Base-by-base conservation (phyloP, 1,140 invertebrate genomes). In the Carcinoscorpius rotundicauda region DNA sequence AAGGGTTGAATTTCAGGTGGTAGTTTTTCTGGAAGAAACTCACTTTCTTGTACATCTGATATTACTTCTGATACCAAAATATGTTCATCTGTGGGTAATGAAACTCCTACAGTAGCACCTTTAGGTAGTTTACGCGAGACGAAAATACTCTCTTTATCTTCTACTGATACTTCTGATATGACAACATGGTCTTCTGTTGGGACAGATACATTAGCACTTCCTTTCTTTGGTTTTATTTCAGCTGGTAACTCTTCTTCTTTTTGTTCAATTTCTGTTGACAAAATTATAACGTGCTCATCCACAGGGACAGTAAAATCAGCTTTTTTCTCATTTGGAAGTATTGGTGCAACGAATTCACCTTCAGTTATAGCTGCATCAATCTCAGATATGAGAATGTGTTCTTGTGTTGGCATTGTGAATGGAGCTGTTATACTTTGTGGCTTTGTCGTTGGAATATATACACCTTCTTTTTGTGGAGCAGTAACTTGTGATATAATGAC, bases 181-280 rank as follows among this genome's bases (percentile, higher is more conserved):
- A 64, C 61, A 51, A 68, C 49, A n/a, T 60, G 56, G 49, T 68
- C 62, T 10, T 66, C 55, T 6, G 60, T 52, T 60, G 65, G 59
- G 6, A 68, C 48, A 8, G 64, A 50, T 29, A 65, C 8, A 11
- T 64, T 58, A n/a, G 63, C 65, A 55, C 52, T 52, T 48, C 57
- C 58, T 29, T 53, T 62, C 4, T 9, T 50, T 8, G 70, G 70
- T 61, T 60, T 51, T 55, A 64, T 55, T 3, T 63, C 55, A 3
- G 66, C 6, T 55, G n/a, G 53, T n/a, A 64, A 59, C 51, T 66
- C 63, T 4, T 29, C 60, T 63, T 71, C 70, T 65, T 70, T 65
- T 50, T 60, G 50, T 49, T 64, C 48, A n/a, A 59, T 56, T 60
- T 66, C 51, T 8, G 65, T 57, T 57, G 66, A 65, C 4, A 63